Base-by-base conservation (phyloP, 2,888 invertebrate genomes). In the Cataglyphis albicans region DNA sequence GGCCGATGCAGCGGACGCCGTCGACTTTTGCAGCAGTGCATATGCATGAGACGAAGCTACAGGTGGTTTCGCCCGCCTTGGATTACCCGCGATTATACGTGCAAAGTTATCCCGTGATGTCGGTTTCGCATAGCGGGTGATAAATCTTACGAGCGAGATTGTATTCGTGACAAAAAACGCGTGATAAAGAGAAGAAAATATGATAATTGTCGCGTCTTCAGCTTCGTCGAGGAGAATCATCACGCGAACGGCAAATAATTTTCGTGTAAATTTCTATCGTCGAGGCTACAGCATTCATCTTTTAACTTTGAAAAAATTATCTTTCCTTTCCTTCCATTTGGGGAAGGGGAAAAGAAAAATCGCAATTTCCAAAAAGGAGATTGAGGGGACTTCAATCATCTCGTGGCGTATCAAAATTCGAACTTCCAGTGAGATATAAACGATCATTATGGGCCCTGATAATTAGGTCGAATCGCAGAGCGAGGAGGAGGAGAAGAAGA, bases 1-100 rank as follows among this genome's bases (percentile, higher is more conserved):
- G n/a, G 18, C n/a, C 73, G 38, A 41, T 12, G 38, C n/a, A 38
- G 15, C 61, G 70, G 65, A n/a, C 67, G 44, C 63, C 55, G 65
- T 73, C 61, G 81, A 85, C 80, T 87, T 88, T 84, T 82, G 80
- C 83, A 29, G 15, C 59, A 44, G 72, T 84, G 80, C 82, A 75
- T 81, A 86, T 81, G 85, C 63, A 88, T 65, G 84, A 75, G 61
- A 83, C 70, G 81, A 59, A 86, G 88, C 89, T 76, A 90, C 90
- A 91, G 89, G 90, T 91, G 88, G 90, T 90, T 90, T 76, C 73
- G 44, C 81, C 78, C 76, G 84, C 84, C 85, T 88, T 86, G 81
- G 65, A 85, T 85, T 81, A 84, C 48, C 52, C 82, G 72, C 82
- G 75, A 86, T 84, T 88, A 80, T 84, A 83, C 81, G 76, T 64